Conservation (phyloP, 2,797 vertebrate species). For the Molossus alvarezi region DNA sequence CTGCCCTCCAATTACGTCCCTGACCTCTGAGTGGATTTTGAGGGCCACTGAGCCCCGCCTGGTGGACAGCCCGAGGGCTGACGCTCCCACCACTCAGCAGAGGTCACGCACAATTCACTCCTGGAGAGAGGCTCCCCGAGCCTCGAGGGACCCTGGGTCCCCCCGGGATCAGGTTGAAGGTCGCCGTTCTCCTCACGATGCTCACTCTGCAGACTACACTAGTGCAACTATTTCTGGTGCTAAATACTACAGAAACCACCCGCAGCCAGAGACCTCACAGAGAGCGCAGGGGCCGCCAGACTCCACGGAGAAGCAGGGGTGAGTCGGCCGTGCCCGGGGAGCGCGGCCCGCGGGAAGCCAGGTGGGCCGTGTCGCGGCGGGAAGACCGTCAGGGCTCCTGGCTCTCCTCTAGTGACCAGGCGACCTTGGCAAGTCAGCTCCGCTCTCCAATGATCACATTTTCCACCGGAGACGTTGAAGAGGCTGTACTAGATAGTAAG, state of each 20-base stretch:
- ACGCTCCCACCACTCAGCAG: background rate
- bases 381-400: background rate
- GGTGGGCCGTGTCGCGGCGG: background rate
- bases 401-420: background rate
- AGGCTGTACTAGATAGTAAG: background rate
- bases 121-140: background rate
- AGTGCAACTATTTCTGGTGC: conserved; percentile 80
- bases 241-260: conserved; percentile 67
- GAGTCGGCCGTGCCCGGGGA: background rate
- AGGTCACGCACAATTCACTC: background rate
- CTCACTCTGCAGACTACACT: conserved; percentile 44
- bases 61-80: background rate
- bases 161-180: background rate
- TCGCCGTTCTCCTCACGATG: background rate
- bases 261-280: no score
- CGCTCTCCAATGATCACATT: background rate
- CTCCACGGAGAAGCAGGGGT: background rate
- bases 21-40: background rate
- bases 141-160: background rate
- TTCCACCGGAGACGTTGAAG: background rate
- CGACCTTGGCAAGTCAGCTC: background rate
- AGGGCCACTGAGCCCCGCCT: background rate
- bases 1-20: background rate
- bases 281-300: background rate
- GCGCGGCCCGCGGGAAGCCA: background rate